A percentile compares a stretch with the other conserved stretches of the same genome.
Conservation (phyloP, 2,797 vertebrate species). For the Danio kyathit region DNA sequence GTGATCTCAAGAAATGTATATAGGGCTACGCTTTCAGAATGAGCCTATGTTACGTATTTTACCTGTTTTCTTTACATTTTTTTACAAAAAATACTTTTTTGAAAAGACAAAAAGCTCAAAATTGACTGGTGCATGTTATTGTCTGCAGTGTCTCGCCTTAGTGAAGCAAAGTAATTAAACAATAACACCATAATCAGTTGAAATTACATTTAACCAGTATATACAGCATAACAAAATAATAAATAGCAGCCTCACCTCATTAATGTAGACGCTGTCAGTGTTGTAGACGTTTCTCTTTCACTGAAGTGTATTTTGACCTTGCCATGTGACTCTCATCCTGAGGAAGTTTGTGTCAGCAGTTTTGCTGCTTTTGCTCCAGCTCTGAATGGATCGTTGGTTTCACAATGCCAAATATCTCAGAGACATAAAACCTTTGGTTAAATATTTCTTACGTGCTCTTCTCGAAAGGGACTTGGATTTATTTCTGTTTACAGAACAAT, state of each 20-base stretch:
- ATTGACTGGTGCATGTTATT: too few species aligned
- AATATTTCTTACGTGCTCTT: neutral
- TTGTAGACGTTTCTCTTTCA: neutral
- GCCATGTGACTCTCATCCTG: constrained; percentile 75
- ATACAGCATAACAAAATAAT: neutral
- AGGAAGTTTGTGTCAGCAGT: constrained; percentile 78
- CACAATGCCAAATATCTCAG: constrained; percentile 61
- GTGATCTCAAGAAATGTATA: too few species aligned
- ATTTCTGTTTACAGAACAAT: too few species aligned
- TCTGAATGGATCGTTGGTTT: constrained; percentile 62
- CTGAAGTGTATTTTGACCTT: constrained; percentile 68
- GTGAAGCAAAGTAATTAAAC: neutral
- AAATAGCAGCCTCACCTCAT: constrained; percentile 28
- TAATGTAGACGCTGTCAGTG: neutral
- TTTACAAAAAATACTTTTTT: too few species aligned
- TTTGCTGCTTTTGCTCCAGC: constrained; percentile 50
- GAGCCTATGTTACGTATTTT: too few species aligned
- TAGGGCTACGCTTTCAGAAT: too few species aligned
- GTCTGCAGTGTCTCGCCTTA: too few species aligned
- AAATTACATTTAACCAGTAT: neutral
- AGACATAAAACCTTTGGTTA: constrained; percentile 60
- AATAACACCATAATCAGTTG: neutral
- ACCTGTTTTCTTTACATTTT: too few species aligned
- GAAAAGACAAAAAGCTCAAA: too few species aligned
- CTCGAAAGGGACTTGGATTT: too few species aligned